A percentile compares a stretch with the other conserved stretches of the same genome.
Conservation (phyloP, 2,113 vertebrate genomes). For the Oxygymnocypris stewartii region DNA sequence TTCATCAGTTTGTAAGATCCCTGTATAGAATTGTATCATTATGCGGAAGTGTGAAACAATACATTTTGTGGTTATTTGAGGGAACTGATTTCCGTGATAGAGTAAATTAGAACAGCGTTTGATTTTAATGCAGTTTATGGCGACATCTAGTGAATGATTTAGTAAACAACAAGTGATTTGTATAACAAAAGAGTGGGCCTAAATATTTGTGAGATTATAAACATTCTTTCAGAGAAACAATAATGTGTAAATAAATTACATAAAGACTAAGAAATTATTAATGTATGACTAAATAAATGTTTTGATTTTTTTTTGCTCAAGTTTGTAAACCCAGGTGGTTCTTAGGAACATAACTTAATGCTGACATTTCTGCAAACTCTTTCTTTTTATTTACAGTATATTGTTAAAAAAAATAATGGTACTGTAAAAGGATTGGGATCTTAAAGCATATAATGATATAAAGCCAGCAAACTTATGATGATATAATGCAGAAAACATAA, state of each 20-base stretch:
- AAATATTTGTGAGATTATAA: background rate
- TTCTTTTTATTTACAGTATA: background rate
- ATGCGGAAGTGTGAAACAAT: background rate
- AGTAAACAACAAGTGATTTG: background rate
- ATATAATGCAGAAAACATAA: background rate
- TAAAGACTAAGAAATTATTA: too few species aligned
- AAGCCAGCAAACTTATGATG: background rate
- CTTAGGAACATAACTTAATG: background rate
- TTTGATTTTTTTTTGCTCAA: background rate
- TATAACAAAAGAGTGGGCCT: background rate
- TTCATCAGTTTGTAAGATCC: constrained; percentile 20
- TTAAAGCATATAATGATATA: background rate
- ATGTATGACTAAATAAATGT: too few species aligned
- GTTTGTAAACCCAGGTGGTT: background rate
- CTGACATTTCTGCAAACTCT: background rate
- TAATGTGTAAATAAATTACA: background rate
- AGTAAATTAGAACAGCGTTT: background rate
- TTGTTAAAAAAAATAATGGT: background rate
- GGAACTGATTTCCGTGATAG: background rate
- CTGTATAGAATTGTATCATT: background rate
- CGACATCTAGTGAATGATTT: constrained; percentile 1
- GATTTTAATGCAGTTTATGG: background rate
- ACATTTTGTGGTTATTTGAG: background rate
- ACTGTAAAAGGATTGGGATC: background rate
- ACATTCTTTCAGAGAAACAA: background rate